phyloP scores from a whole-genome alignment of 1,140 invertebrate species.

The Lordiphosa clarofinis region DNA sequence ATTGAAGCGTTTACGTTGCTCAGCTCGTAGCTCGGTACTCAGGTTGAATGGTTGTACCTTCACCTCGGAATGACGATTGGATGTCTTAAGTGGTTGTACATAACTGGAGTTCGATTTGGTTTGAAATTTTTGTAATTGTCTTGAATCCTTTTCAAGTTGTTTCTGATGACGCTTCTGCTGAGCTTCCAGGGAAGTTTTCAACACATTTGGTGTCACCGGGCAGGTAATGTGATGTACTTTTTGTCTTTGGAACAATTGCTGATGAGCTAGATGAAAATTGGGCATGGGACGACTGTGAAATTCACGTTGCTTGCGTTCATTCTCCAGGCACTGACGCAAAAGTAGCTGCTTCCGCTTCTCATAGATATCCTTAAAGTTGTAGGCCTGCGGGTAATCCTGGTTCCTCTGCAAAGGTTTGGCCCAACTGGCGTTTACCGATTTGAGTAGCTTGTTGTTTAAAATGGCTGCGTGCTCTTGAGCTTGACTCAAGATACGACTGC shows the following conservation, averaged over 20 bases:
- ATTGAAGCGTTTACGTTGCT: constrained; percentile 48
- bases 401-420: neutral
- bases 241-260: constrained; percentile 8
- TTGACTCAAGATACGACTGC: constrained; percentile 5
- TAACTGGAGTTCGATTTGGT: constrained; percentile 6
- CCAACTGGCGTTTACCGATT: constrained; percentile 1
- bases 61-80: constrained; percentile 6
- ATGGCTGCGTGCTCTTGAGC: constrained; percentile 2
- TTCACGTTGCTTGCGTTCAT: constrained; percentile 41
- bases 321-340: constrained; percentile 13
- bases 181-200: constrained; percentile 25
- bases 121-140: neutral
- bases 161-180: constrained; percentile 23
- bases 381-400: constrained; percentile 29
- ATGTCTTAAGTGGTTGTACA: constrained; percentile 11
- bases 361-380: constrained; percentile 60
- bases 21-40: constrained; percentile 31
- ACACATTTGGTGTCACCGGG: constrained; percentile 55
- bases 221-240: constrained; percentile 36
- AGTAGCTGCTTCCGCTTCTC: constrained; percentile 35
- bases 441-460: constrained; percentile 5
- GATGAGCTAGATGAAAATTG: constrained; percentile 43
- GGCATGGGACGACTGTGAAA: constrained; percentile 64
- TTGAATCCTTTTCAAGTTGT: neutral
- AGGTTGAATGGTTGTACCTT: constrained; percentile 43